These are phyloP conservation scores for Tretioscincus oriximinensis DNA, from an alignment of 2,113 vertebrate genomes.

Conservation along the genomic window DNA sequence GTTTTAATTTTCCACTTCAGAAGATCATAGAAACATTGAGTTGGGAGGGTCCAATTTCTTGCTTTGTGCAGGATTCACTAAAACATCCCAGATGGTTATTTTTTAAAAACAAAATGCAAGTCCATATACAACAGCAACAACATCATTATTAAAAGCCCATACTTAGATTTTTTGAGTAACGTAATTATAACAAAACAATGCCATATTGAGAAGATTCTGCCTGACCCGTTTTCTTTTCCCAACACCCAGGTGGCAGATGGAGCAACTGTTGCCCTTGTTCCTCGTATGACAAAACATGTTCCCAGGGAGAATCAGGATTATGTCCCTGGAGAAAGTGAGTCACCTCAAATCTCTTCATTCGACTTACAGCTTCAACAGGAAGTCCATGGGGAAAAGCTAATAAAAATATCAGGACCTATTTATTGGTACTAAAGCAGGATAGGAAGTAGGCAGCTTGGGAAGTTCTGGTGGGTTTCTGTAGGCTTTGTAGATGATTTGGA, in stretches of 20 bases:
- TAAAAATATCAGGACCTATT: not conserved
- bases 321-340: slow-evolving; percentile 95
- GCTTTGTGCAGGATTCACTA: too few relatives aligned
- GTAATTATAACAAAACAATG: not conserved
- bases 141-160: too few relatives aligned
- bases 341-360: not conserved
- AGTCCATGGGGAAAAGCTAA: not conserved
- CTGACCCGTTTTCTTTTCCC: slow-evolving; percentile 1
- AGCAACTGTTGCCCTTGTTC: slow-evolving; percentile 91
- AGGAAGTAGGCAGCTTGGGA: not conserved
- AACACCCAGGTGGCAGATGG: slow-evolving; percentile 90
- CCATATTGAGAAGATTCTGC: not conserved
- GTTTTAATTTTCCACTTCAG: not conserved
- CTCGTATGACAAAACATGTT: slow-evolving; percentile 91
- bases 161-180: too few relatives aligned
- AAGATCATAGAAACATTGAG: not conserved
- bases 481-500: too few relatives aligned
- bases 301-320: slow-evolving; percentile 96
- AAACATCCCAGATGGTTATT: too few relatives aligned
- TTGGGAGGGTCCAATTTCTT: too few relatives aligned
- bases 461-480: not conserved
- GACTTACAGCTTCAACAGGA: not conserved
- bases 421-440: not conserved
- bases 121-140: too few relatives aligned
- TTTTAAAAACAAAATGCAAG: too few relatives aligned